Evolutionary conservation across 2,113 vertebrate species (phyloP).

Genomic region (Columbina picui): DNA sequence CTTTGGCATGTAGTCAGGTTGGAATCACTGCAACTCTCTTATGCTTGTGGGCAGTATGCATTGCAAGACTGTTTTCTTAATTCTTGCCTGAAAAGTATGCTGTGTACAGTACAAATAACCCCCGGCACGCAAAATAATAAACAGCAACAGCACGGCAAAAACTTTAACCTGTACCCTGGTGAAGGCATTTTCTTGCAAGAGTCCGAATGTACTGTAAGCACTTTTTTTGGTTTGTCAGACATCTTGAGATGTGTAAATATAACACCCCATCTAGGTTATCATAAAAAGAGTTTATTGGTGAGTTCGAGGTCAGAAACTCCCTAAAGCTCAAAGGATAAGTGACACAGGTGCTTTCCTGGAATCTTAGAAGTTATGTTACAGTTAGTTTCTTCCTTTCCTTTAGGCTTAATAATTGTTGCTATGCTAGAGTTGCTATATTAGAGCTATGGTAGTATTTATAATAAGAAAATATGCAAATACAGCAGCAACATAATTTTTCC

Average conservation of each 20-base stretch:
- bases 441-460: slow-evolving; percentile 16
- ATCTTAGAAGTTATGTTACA: slow-evolving; percentile 17
- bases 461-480: slow-evolving; percentile 24
- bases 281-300: slow-evolving; percentile 23
- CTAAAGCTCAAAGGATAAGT: slow-evolving; percentile 14
- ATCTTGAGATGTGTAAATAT: not conserved
- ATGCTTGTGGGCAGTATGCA: not conserved
- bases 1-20: not conserved
- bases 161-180: not conserved
- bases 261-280: slow-evolving; percentile 33
- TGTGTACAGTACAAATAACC: not conserved
- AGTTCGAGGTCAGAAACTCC: slow-evolving; percentile 41
- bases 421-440: not conserved
- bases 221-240: slow-evolving; percentile 8
- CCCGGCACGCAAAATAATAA: not conserved
- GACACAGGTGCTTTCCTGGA: slow-evolving; percentile 37
- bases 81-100: not conserved
- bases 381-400: slow-evolving; percentile 55
- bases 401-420: not conserved
- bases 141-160: not conserved
- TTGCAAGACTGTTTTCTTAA: not conserved
- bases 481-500: slow-evolving; percentile 21
- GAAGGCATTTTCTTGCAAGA: slow-evolving; percentile 26
- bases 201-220: not conserved
- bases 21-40: not conserved